phyloP scores from a whole-genome alignment of 2,113 vertebrate species.

The Aleadryas rufinucha region DNA sequence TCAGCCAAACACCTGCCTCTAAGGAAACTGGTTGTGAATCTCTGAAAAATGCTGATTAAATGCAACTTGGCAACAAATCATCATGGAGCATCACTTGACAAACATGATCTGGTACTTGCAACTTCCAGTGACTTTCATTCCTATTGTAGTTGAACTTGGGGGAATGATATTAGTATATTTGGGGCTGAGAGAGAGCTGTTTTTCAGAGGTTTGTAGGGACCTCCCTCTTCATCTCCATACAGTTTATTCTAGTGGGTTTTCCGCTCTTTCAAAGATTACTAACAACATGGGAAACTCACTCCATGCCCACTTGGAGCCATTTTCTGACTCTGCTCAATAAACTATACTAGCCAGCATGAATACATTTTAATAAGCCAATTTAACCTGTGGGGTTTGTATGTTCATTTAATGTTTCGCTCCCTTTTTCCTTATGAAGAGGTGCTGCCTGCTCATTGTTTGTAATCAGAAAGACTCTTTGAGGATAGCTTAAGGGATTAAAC shows the following conservation, averaged over 20 bases:
- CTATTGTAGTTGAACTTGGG: slow-evolving; percentile 20
- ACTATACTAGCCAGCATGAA: not conserved
- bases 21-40: not conserved
- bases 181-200: slow-evolving; percentile 26
- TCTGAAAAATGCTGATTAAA: slow-evolving; percentile 52
- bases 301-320: not conserved
- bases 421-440: not conserved
- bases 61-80: not conserved
- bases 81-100: not conserved
- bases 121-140: slow-evolving; percentile 56
- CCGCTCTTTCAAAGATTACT: not conserved
- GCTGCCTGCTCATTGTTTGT: not conserved
- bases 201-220: not conserved
- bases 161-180: slow-evolving; percentile 46
- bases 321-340: not conserved
- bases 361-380: not conserved
- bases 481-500: not conserved
- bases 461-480: not conserved
- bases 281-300: not conserved
- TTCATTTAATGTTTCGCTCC: not conserved
- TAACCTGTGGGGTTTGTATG: not conserved
- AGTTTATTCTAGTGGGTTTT: not conserved
- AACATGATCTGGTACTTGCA: slow-evolving; percentile 42
- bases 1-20: not conserved
- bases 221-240: not conserved